These are phyloP conservation scores for Sebastes itinus DNA, from an alignment of 2,797 vertebrate species.

Conservation along the genomic window DNA sequence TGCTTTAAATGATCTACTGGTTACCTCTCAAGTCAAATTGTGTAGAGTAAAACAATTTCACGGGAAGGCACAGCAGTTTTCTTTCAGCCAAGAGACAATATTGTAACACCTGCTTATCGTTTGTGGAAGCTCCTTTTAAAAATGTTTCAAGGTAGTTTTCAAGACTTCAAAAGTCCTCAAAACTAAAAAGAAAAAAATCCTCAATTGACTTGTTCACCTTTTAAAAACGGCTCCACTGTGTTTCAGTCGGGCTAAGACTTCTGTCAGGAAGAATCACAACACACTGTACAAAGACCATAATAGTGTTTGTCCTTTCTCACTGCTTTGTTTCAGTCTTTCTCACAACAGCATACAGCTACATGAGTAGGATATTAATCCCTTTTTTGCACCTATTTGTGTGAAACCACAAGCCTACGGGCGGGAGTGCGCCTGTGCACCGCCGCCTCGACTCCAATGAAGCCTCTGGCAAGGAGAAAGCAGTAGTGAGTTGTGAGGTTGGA, in stretches of 20 bases:
- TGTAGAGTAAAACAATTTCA: not conserved
- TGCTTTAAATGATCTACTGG: not conserved
- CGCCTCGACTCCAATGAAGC: slow-evolving; percentile 37
- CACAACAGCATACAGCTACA: not conserved
- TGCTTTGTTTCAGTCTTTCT: not conserved
- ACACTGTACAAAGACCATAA: not conserved
- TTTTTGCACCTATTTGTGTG: slow-evolving; percentile 24
- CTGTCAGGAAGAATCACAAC: not conserved
- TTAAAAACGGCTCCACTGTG: not conserved
- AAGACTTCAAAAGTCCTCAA: not conserved
- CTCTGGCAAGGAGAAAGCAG: slow-evolving; percentile 68
- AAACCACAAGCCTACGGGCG: slow-evolving; percentile 28
- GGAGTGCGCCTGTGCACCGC: slow-evolving; percentile 2
- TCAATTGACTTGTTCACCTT: not conserved
- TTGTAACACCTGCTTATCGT: not conserved
- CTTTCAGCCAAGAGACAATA: not conserved
- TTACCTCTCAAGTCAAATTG: not conserved
- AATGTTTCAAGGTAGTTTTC: not conserved
- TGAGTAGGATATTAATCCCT: not conserved
- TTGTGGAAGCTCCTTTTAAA: not conserved
- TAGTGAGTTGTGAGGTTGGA: slow-evolving; percentile 71
- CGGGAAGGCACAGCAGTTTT: not conserved
- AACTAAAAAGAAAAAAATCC: not conserved
- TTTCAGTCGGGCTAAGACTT: not conserved
- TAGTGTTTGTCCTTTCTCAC: not conserved